A percentile compares a stretch with the other conserved stretches of the same genome.
Evolutionary conservation across 2,797 vertebrate genomes (phyloP).

Genomic region (Rhynchotus rufescens): DNA sequence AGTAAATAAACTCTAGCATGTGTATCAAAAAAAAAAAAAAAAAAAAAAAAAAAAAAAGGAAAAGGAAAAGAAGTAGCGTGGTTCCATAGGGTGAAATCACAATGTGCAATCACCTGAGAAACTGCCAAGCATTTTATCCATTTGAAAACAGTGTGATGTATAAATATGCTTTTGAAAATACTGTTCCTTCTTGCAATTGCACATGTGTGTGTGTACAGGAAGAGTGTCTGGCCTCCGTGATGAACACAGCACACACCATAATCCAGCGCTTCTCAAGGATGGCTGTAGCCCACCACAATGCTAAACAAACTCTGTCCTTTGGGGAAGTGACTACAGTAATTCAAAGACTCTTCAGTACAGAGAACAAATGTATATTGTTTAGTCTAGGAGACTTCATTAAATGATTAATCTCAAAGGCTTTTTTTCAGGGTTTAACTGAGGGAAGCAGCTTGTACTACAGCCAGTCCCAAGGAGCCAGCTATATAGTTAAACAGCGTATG

Average conservation of each 20-base stretch:
- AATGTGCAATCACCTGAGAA: not conserved
- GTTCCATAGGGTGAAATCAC: not conserved
- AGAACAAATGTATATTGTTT: not conserved
- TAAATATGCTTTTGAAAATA: slow-evolving; percentile 31
- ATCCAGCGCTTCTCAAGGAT: slow-evolving; percentile 16
- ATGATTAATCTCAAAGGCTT: not conserved
- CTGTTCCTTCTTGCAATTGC: not conserved
- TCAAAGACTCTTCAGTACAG: slow-evolving; percentile 19
- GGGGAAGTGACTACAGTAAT: slow-evolving; percentile 14
- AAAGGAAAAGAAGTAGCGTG: not conserved
- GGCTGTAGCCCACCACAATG: not conserved
- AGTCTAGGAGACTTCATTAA: not conserved
- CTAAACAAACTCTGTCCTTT: not conserved
- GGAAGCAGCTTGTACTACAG: not conserved
- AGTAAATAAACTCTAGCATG: not conserved
- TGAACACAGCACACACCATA: slow-evolving; percentile 9
- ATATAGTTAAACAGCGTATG: not conserved
- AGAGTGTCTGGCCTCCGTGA: not conserved
- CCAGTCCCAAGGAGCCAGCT: not conserved
- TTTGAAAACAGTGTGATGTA: not conserved
- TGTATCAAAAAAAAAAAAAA: too few relatives aligned
- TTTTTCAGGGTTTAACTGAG: not conserved
- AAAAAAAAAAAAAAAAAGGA: not conserved
- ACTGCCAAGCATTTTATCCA: not conserved
- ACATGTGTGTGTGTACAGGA: slow-evolving; percentile 13